Base-by-base conservation (phyloP, 2,888 invertebrate genomes). In the Stenodema calcarata region DNA sequence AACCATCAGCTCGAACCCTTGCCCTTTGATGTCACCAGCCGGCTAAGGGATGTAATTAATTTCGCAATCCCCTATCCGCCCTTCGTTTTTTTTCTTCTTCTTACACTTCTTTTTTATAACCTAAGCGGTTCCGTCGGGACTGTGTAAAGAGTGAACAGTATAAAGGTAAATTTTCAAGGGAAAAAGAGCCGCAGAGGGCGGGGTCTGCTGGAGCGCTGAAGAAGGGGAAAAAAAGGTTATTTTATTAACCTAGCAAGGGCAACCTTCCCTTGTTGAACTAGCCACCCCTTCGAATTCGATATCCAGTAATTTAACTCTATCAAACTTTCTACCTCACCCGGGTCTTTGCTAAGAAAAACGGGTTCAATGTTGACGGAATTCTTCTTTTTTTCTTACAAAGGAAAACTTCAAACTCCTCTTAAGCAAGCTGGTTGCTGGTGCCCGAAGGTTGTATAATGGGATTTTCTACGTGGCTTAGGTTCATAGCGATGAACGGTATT, bases 41-140 rank as follows among this genome's bases (percentile, higher is more conserved):
- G 44, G 78, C 47, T 78, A 44, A 78, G 47, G 78, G 78, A 42
- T 78, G 78, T 78, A 78, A 78, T 78, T 78, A 78, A 78, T 78
- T 78, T 78, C 78, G 18, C 78, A 42, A 47, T 42, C 42, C 78
- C n/a, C 44, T 12, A 23, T n/a, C 42, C 18, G 16, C 18, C 23
- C 78, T 44, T 23, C 27, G 23, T 12, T 44, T 78, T 44, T 78
- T 78, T n/a, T n/a, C n/a, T n/a, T 44, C 44, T 78, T 27, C 18
- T 44, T 44, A 44, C 78, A 27, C 23, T 47, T 78, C n/a, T 78
- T 47, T 42, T 41, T 75, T 35, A 27, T 75, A 6, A 35, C 30
- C 75, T 12, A 41, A 35, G 75, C 62, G 23, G 62, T 62, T 62
- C 62, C 62, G 23, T 27, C 62, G 62, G 62, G 62, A 23, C 62